Evolutionary conservation across 2,797 vertebrate genomes (phyloP).

Genomic region (Pogonophryne albipinna): DNA sequence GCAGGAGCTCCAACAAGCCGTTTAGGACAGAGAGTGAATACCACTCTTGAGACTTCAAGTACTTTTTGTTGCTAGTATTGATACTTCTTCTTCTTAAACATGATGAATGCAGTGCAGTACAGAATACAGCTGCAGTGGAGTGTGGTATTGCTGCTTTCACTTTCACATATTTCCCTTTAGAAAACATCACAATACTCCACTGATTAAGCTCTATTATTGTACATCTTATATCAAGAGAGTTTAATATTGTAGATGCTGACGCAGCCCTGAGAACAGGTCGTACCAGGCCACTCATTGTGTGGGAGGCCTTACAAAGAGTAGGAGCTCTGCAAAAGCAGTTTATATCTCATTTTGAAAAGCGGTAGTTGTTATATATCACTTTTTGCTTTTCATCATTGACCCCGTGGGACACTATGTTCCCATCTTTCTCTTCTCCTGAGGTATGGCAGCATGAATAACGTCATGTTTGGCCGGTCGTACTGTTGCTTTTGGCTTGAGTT

Average conservation of each 20-base stretch:
- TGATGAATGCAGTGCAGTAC: not conserved
- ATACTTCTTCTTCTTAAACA: too few relatives aligned
- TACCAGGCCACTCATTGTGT: not conserved
- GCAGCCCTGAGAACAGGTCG: not conserved
- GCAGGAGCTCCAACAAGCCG: too few relatives aligned
- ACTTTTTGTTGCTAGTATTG: not conserved
- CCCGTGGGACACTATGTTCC: not conserved
- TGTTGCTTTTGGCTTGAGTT: not conserved
- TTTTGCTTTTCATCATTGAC: not conserved
- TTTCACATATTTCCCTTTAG: not conserved
- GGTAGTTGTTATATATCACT: not conserved
- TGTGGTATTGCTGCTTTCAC: not conserved
- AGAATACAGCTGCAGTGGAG: not conserved
- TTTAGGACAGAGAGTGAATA: too few relatives aligned
- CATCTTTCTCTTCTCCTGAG: not conserved
- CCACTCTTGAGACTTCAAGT: not conserved
- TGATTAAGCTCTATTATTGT: not conserved
- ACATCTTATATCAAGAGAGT: not conserved
- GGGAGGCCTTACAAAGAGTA: not conserved
- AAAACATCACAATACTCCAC: not conserved
- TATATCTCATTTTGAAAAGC: not conserved
- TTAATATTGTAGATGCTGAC: not conserved
- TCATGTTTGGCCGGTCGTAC: not conserved
- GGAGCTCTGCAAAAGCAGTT: not conserved
- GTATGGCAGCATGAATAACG: not conserved